These are phyloP conservation scores for Geotrypetes seraphini DNA, from an alignment of 2,797 vertebrate species.

Conservation along the genomic window DNA sequence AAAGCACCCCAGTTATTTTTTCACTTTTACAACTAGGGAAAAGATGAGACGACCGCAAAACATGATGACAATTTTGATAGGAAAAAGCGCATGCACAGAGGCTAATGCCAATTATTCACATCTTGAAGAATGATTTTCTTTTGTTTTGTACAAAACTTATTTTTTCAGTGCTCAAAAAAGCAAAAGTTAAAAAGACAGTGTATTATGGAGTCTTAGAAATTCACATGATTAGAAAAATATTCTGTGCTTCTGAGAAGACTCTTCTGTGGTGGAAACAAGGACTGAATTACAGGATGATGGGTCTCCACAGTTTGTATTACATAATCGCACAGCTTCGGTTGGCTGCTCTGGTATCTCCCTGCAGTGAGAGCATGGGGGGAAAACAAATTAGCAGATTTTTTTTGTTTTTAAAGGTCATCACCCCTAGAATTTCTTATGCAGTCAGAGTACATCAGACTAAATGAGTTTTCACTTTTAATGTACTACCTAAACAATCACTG, in stretches of 20 bases:
- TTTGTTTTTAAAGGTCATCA: background rate
- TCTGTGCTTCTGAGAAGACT: slow-evolving; percentile 59
- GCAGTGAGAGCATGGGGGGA: no score
- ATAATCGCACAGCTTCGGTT: slow-evolving; percentile 67
- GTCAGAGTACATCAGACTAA: no score
- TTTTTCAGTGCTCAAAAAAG: slow-evolving; percentile 37
- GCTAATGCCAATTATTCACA: slow-evolving; percentile 36
- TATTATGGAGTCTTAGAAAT: slow-evolving; percentile 45
- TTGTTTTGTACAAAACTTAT: slow-evolving; percentile 36
- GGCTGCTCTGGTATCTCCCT: slow-evolving; percentile 49
- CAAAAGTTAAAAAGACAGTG: slow-evolving; percentile 64
- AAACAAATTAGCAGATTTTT: background rate
- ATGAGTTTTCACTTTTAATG: no score
- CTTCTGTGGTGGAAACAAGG: slow-evolving; percentile 48
- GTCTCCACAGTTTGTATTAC: slow-evolving; percentile 53
- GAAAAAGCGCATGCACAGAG: slow-evolving; percentile 22
- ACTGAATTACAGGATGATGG: slow-evolving; percentile 22
- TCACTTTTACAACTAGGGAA: slow-evolving; percentile 26
- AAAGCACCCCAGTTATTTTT: slow-evolving; percentile 38
- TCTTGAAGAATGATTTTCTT: slow-evolving; percentile 33
- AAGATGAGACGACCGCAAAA: slow-evolving; percentile 29
- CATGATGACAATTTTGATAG: slow-evolving; percentile 14
- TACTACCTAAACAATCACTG: no score
- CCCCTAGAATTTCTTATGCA: no score
- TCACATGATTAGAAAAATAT: slow-evolving; percentile 72